These are phyloP conservation scores for Pectinophora gossypiella DNA, from an alignment of 1,140 invertebrate species.

Conservation along the genomic window DNA sequence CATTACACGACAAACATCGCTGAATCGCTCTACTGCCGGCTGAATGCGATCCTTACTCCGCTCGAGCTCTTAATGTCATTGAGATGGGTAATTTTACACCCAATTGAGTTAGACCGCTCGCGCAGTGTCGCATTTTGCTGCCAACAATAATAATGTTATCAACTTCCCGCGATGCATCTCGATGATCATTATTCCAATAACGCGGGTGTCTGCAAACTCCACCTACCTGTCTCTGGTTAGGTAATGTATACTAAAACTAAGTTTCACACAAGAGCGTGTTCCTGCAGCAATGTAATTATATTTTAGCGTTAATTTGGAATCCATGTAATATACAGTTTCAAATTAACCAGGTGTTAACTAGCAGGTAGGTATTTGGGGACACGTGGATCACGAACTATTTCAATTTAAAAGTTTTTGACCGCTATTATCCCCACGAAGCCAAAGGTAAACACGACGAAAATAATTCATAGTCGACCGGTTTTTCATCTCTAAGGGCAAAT, in stretches of 20 bases:
- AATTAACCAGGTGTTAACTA: neutral
- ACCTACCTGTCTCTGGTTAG: neutral
- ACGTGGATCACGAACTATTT: neutral
- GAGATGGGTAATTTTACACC: conserved; percentile 21
- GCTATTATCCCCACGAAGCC: neutral
- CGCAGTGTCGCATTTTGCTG: conserved; percentile 1
- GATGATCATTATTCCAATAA: neutral
- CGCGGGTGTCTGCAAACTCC: neutral
- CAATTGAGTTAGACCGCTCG: conserved; percentile 8
- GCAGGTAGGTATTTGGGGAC: too few relatives aligned
- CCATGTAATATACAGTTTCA: neutral
- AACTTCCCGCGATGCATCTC: neutral
- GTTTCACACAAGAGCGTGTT: too few relatives aligned
- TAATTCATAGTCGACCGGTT: neutral
- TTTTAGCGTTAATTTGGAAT: neutral
- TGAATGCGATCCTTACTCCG: neutral
- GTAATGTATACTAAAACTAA: too few relatives aligned
- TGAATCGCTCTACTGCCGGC: neutral
- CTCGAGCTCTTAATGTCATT: conserved; percentile 10
- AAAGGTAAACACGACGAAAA: neutral
- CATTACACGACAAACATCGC: conserved; percentile 35
- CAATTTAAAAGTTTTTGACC: neutral
- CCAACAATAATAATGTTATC: neutral
- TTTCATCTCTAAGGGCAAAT: neutral
- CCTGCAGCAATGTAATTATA: too few relatives aligned